Conservation (phyloP, 2,113 vertebrate species). For the Baryphthengus martii region DNA sequence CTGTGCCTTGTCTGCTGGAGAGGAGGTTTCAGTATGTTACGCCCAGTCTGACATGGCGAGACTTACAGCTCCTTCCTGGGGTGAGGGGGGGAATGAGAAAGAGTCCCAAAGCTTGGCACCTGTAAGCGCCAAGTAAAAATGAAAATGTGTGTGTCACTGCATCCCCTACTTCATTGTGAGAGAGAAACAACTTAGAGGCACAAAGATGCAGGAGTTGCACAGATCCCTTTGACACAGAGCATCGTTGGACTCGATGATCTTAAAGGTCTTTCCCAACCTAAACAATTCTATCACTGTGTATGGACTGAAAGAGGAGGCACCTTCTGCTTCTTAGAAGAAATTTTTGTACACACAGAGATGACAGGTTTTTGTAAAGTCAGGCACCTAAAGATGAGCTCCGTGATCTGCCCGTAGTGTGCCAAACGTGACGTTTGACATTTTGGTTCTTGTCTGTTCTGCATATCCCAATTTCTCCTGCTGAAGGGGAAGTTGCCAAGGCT, state of each 20-base stretch:
- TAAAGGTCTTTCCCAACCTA: background rate
- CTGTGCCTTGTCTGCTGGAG: background rate
- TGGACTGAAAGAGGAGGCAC: background rate
- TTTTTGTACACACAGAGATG: rapidly evolving
- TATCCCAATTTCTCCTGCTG: background rate
- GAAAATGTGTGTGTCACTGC: background rate
- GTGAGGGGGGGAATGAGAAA: background rate
- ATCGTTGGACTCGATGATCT: background rate
- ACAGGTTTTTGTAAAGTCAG: background rate
- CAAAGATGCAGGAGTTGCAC: background rate
- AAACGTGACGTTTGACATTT: background rate
- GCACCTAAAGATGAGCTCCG: background rate
- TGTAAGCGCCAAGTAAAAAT: background rate
- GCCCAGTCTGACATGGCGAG: background rate
- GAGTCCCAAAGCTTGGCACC: background rate
- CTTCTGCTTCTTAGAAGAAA: background rate
- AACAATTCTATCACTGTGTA: background rate
- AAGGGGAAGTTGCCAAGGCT: background rate
- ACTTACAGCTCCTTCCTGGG: background rate
- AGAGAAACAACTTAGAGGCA: background rate
- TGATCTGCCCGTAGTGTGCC: background rate
- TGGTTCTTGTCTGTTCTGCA: background rate
- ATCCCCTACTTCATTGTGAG: background rate
- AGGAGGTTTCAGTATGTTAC: background rate
- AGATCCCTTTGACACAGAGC: background rate